Percentiles rank a stretch among this genome's conserved stretches.
Evolutionary conservation across 2,888 invertebrate species (phyloP).

Genomic region (Apodemia mormo): DNA sequence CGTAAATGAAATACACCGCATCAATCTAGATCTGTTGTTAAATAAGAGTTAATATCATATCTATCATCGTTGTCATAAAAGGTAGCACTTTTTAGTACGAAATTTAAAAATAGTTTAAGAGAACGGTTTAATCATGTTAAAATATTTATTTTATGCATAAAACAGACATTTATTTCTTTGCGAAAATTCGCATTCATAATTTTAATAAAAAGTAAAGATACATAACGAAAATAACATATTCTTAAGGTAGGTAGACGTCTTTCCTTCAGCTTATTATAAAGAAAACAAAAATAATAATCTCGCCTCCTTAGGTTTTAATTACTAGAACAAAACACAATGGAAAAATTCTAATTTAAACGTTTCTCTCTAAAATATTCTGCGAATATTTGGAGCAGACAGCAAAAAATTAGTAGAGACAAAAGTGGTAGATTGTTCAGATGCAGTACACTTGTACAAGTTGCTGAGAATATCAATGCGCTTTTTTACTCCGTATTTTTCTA

Average conservation of each 20-base stretch:
- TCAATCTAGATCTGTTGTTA: no score
- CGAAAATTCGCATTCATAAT: no score
- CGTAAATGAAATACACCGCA: no score
- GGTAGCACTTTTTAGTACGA: no score
- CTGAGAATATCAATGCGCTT: slow-evolving; percentile 16
- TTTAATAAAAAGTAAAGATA: neutral
- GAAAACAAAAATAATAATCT: slow-evolving; percentile 12
- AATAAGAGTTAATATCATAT: no score
- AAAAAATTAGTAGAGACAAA: slow-evolving; percentile 14
- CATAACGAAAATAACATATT: neutral
- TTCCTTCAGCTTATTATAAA: neutral
- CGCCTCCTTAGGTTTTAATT: slow-evolving; percentile 14
- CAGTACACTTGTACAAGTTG: slow-evolving; percentile 12
- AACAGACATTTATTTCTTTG: no score
- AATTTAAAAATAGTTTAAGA: no score
- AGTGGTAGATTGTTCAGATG: slow-evolving; percentile 9
- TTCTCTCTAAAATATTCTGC: slow-evolving; percentile 15
- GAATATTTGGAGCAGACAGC: slow-evolving; percentile 12
- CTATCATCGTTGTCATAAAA: no score
- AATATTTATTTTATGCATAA: no score
- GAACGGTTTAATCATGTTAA: no score
- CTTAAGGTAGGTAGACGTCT: neutral
- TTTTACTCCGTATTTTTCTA: neutral
- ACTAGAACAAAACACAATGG: slow-evolving; percentile 4
- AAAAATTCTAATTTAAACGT: slow-evolving; percentile 13